Percentiles rank a stretch among this genome's conserved stretches.
Evolutionary conservation across 2,797 vertebrate species (phyloP).

Genomic region (Onychomys arenicola): DNA sequence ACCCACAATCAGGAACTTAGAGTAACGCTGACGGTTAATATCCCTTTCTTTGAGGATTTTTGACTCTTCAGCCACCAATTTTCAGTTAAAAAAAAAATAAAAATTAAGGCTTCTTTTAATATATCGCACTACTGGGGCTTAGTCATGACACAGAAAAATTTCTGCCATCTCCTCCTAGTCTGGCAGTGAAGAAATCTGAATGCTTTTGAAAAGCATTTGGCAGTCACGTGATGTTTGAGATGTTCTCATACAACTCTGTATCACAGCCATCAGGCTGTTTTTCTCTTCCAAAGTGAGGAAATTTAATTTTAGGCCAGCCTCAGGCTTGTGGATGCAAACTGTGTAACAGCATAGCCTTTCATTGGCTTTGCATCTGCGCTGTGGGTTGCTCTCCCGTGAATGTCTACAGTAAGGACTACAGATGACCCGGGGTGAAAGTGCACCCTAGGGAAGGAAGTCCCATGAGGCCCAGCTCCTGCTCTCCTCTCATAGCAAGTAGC

Average conservation of each 20-base stretch:
- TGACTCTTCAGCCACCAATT: constrained; percentile 37
- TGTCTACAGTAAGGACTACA: not conserved
- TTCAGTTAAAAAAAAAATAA: too few species aligned
- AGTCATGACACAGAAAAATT: constrained; percentile 29
- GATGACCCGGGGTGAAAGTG: fast-evolving
- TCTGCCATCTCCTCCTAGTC: not conserved
- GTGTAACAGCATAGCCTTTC: not conserved
- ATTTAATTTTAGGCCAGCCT: constrained; percentile 78
- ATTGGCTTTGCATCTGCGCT: not conserved
- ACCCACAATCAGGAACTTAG: not conserved
- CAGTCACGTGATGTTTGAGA: not conserved
- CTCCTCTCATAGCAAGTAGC: not conserved
- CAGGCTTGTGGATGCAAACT: not conserved
- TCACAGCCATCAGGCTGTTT: not conserved
- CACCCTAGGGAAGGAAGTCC: not conserved
- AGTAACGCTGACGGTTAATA: not conserved
- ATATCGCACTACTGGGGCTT: not conserved
- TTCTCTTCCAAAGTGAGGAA: constrained; percentile 63
- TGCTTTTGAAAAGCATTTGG: constrained; percentile 30
- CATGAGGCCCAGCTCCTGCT: fast-evolving
- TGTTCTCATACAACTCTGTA: not conserved
- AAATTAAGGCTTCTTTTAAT: constrained; percentile 51
- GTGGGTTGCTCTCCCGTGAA: not conserved
- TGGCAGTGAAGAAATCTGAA: constrained; percentile 2
- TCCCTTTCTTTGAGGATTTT: not conserved